Evolutionary conservation across 2,888 invertebrate species (phyloP), one percentile per base, ranked within the genome.

Genomic region (Drosophila mulleri): DNA sequence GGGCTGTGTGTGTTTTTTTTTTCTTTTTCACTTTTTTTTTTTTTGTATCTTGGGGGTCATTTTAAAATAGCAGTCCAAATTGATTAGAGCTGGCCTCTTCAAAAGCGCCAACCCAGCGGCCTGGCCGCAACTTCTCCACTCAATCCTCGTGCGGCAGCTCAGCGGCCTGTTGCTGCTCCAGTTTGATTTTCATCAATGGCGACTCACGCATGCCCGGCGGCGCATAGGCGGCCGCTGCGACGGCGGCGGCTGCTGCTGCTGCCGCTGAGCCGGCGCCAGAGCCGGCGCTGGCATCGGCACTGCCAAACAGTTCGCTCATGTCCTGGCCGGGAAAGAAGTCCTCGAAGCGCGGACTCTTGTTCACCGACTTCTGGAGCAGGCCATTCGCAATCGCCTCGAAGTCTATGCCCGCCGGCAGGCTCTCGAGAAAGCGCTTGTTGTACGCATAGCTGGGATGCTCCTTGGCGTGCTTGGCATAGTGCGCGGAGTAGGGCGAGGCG

Each of bases 351-450:
- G 92, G 92, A 80, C 92, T 92, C 63, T 91, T 92, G 58, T 88
- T 92, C 59, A 92, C 92, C 61, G 92, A 92, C 74, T 92, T 92
- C 65, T 92, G 92, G 14, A 92, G 85, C 72, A 92, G 69, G 0
- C 92, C 92, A 48, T 92, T 92, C 45, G 92, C 92, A 63, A 92
- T 91, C 5, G 92, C 92, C 73, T 92, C 92, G 41, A 92, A 92
- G 37, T 92, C 92, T 16, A 92, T 92, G 77, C 92, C 92, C 2
- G 92, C 91, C 16, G 92, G 92, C n/a, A 92, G 73, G 44, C 91
- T 91, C 47, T 92, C 92, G 23, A 92, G 82, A 53, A 92, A 92
- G 16, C 92, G 89, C 56, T 92, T 92, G 59, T 92, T 92, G 42
- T 92, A 92, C 37, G 91, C 89, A 44, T 88, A 90, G 26, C 82